Conservation (phyloP, 2,888 invertebrate species). For the Hypolimnas misippus region DNA sequence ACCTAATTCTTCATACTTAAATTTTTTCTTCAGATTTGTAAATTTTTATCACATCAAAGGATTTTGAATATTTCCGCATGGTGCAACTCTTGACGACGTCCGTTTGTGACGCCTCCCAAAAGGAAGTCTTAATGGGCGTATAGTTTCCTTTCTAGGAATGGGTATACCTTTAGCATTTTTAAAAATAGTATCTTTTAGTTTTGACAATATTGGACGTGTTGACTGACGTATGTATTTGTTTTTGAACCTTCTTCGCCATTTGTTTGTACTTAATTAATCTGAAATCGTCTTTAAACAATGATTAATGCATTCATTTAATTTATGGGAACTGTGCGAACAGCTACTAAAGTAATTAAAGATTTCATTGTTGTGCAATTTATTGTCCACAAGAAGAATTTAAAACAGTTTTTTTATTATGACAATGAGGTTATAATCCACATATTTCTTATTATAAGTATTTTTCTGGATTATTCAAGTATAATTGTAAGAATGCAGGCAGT, state of each 20-base stretch:
- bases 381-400: too few species aligned
- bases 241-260: not conserved
- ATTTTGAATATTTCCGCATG: slow-evolving; percentile 52
- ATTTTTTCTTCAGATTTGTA: too few species aligned
- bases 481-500: not conserved
- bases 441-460: not conserved
- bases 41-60: slow-evolving; percentile 48
- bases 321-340: too few species aligned
- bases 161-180: slow-evolving; percentile 35
- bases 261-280: not conserved
- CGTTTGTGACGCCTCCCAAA: slow-evolving; percentile 49
- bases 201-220: slow-evolving; percentile 18
- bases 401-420: too few species aligned
- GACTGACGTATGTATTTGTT: not conserved
- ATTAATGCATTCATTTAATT: too few species aligned
- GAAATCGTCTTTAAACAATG: not conserved
- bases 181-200: slow-evolving; percentile 30
- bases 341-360: too few species aligned
- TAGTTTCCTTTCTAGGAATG: slow-evolving; percentile 59
- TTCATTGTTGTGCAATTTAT: too few species aligned
- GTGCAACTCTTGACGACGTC: slow-evolving; percentile 52
- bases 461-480: not conserved
- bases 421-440: not conserved
- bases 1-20: too few species aligned
- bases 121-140: slow-evolving; percentile 62